Evolutionary conservation across 1,140 invertebrate genomes (phyloP), one percentile per base, ranked within the genome.

Genomic region (Drosophila jambulina): DNA sequence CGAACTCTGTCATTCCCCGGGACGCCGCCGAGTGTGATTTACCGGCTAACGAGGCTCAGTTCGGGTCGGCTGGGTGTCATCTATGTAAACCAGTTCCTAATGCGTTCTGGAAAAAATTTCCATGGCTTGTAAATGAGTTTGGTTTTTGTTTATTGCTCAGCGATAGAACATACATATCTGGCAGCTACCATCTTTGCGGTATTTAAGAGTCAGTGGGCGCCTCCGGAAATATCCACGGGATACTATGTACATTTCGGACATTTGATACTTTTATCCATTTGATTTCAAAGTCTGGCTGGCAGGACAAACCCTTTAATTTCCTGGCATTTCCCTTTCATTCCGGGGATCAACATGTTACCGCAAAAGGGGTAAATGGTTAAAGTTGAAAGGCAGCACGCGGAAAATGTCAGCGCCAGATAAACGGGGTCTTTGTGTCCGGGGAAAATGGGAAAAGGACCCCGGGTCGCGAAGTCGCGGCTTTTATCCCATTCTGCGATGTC

Each of bases 341-440:
- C 51, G 78, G 80, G 82, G 86, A 91, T 91, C 86, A 91, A 91
- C 87, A 80, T 91, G 76, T 91, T 91, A 80, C 42, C 76, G 54
- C 51, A 70, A 56, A 82, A 87, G 87, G 81, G 63, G 61, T 80
- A 45, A 32, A 68, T 23, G 46, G 29, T 3, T 13, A 43, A 59
- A 78, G 60, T 83, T 63, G 59, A 77, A 71, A 57, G 38, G 57
- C 60, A 54, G 60, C 72, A 87, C 76, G 71, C 80, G 77, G 80
- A 59, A 88, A 90, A 90, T 88, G 84, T 88, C 84, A 88, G 80
- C 78, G 67, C 40, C 84, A 88, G 84, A 88, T 87, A 87, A 84
- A 69, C 84, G 62, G 48, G 29, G 38, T 56, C 56, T 40, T 72
- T 58, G 59, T 72, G 46, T 62, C 34, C 45, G 75, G 64, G 78